Base-by-base conservation (phyloP, 2,797 vertebrate genomes). In the Ctenosaura bakeri region DNA sequence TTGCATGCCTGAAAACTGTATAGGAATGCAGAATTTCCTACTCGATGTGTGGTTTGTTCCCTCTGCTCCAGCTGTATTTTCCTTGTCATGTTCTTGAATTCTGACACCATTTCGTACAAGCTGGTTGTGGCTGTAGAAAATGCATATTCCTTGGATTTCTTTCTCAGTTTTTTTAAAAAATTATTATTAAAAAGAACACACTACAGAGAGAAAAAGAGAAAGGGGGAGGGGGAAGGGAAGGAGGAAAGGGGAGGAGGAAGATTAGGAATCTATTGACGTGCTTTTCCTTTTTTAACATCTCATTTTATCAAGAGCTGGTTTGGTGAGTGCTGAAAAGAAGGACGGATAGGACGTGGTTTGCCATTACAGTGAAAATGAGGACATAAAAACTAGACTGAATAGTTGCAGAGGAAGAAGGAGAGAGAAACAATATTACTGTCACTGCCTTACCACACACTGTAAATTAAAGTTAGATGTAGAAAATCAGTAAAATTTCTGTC, bases 61-160 rank as follows among this genome's bases (percentile, higher is more conserved):
- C 94, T 96, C 94, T 94, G 89, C 94, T 94, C 94, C 95, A 96
- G 94, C 95, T 96, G 96, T 96, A 96, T 97, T 95, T 97, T 96
- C 94, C 95, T 96, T 97, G 95, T 96, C 94, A 96, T 95, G 95
- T 96, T 96, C 95, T 91, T 96, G 95, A 95, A 96, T 97, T 96
- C 94, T 95, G 94, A 96, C 94, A 97, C 96, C 94, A 86, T 85
- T 96, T 92, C 90, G 92, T 95, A 95, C 94, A 95, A 86, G 95
- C 93, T 89, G 90, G 95, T 94, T 95, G 91, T 89, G 94, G 93
- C 94, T 80, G 85, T 91, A 95, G 95, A 96, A 96, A 97, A 96
- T 90, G 90, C 94, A 32, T 94, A 96, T 96, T 93, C 94, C 52
- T 95, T 92, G 92, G 92, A 91, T 85, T 94, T 92, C 79, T 92